Percentiles rank a stretch among this genome's conserved stretches.
Evolutionary conservation across 2,888 invertebrate genomes (phyloP).

Genomic region (Lobophora halterata): DNA sequence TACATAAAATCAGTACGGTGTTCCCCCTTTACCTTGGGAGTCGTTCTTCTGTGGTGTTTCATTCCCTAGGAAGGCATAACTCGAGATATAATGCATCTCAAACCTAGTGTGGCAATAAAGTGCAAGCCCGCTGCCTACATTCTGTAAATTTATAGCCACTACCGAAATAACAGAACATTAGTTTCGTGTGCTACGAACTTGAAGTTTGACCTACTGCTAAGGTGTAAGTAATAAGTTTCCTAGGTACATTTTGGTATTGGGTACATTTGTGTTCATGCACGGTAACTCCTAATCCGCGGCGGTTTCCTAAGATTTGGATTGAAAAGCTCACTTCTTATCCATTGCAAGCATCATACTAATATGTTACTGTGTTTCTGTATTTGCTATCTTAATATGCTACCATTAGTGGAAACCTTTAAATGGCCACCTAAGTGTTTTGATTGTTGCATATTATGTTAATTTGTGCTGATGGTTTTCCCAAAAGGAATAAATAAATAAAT

Average conservation of each 20-base stretch:
- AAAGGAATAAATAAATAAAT: constrained; percentile 5
- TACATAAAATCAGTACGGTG: constrained; percentile 29
- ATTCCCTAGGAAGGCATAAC: constrained; percentile 55
- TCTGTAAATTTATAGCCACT: constrained; percentile 43
- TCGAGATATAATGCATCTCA: constrained; percentile 52
- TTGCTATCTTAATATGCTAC: too few species aligned
- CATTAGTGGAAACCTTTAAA: too few species aligned
- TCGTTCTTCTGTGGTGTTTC: constrained; percentile 47
- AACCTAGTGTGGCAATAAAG: constrained; percentile 45
- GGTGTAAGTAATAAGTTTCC: constrained; percentile 21
- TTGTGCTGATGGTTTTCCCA: too few species aligned
- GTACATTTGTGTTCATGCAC: constrained; percentile 11
- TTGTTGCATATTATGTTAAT: too few species aligned
- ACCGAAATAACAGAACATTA: constrained; percentile 40
- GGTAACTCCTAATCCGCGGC: constrained; percentile 1
- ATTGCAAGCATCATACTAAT: too few species aligned
- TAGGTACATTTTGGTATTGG: constrained; percentile 13
- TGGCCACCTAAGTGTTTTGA: too few species aligned
- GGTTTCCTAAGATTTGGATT: constrained; percentile 11
- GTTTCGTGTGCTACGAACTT: constrained; percentile 31
- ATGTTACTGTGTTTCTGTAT: too few species aligned
- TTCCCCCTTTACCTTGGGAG: constrained; percentile 56
- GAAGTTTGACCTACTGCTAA: constrained; percentile 27
- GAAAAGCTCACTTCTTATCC: too few species aligned
- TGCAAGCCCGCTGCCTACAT: constrained; percentile 45